A percentile compares a stretch with the other conserved stretches of the same genome.
Conservation (phyloP, 2,113 vertebrate genomes). For the Jaculus jaculus region DNA sequence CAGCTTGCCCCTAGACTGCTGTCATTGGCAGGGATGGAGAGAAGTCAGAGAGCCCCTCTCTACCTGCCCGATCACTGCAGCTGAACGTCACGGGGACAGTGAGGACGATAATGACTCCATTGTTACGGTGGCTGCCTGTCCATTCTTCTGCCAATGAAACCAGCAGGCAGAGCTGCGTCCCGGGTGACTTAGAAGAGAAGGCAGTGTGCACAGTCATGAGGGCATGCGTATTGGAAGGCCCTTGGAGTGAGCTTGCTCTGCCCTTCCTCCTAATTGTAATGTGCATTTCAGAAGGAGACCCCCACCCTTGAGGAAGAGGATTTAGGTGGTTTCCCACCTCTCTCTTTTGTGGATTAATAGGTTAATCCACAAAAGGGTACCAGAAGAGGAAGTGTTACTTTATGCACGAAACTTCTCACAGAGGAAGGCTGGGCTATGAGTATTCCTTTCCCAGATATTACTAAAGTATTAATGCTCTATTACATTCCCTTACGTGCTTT, state of each 20-base stretch:
- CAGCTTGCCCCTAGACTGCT: no score
- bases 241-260: slow-evolving; percentile 88
- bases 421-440: slow-evolving; percentile 21
- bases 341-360: no score
- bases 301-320: slow-evolving; percentile 55
- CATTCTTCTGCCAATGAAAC: slow-evolving; percentile 93
- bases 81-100: slow-evolving; percentile 79
- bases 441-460: slow-evolving; percentile 31
- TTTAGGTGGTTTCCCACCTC: background rate
- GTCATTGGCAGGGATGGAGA: slow-evolving; percentile 96
- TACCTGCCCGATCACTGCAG: no score
- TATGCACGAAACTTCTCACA: slow-evolving; percentile 62
- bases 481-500: slow-evolving; percentile 32
- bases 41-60: no score
- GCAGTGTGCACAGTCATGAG: slow-evolving; percentile 97
- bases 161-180: slow-evolving; percentile 93
- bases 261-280: background rate
- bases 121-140: slow-evolving; percentile 91
- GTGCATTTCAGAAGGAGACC: slow-evolving; percentile 71
- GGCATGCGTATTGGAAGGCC: no score
- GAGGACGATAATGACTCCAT: slow-evolving; percentile 91
- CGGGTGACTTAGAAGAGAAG: slow-evolving; percentile 96
- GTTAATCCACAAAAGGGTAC: slow-evolving; percentile 39
- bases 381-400: slow-evolving; percentile 35
- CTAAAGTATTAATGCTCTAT: slow-evolving; percentile 54